Base-by-base conservation (phyloP, 2,888 invertebrate species). In the Chymomyza amoena region DNA sequence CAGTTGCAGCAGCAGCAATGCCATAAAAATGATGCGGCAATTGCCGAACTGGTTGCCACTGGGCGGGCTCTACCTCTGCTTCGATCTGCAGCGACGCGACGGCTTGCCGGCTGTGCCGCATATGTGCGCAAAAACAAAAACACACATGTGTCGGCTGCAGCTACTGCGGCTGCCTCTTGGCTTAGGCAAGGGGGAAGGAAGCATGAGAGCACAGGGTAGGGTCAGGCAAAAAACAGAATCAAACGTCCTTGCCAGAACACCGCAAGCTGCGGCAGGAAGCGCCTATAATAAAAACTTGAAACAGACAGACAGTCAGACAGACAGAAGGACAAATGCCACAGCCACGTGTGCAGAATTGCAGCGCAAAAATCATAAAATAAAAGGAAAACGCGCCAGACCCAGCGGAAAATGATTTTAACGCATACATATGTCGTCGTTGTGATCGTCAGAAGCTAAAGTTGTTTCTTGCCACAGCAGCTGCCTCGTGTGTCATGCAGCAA, bases 311-410 rank as follows among this genome's bases (percentile, higher is more conserved):
- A n/a, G n/a, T n/a, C 39, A 39, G 20, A 64, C 15, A 64, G 52
- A 50, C 59, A 54, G 36, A 45, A 39, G 16, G 39, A 59, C 50
- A 61, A 36, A 61, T 32, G 32, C 3, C 7, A 9, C n/a, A 69
- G 86, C 76, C 84, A 84, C 84, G 88, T 88, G 88, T 84, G 84
- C 81, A 78, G 77, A 81, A 88, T 81, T 86, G 79, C 79, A 86
- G 84, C 87, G 80, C 77, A 72, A 74, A 74, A 69, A 39, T n/a
- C n/a, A 52, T 65, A 74, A 72, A 74, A 73, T 68, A 45, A 4
- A 67, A 74, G 78, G 74, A 78, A 78, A 76, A 70, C 80, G 68
- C 62, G 50, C 60, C 68, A 36, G 70, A 70, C 75, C 71, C 84
- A 75, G 74, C 51, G 64, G 60, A 36, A 36, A 59, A 54, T 63